phyloP scores from a whole-genome alignment of 2,888 invertebrate genomes.

The Ethmia dodecea region DNA sequence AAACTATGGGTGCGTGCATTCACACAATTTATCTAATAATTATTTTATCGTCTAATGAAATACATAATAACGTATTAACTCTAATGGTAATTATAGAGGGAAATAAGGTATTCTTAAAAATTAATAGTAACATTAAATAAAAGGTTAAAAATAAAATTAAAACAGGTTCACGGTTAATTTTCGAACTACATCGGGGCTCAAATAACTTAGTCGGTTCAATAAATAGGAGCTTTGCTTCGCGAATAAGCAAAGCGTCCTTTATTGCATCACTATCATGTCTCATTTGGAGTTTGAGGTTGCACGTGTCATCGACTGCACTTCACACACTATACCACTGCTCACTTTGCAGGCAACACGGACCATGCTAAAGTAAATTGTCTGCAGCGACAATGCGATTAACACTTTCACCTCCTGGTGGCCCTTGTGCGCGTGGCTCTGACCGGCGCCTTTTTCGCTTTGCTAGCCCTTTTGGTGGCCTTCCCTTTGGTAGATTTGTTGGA shows the following conservation, averaged over 20 bases:
- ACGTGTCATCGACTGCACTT: no score
- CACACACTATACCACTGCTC: no score
- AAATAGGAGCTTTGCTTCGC: constrained; percentile 19
- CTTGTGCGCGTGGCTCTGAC: constrained; percentile 43
- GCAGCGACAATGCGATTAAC: no score
- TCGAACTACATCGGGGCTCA: constrained; percentile 9
- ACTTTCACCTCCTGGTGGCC: constrained; percentile 49
- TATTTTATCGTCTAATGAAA: constrained; percentile 31
- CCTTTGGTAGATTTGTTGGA: constrained; percentile 36
- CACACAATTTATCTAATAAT: constrained; percentile 11
- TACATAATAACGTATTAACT: constrained; percentile 33
- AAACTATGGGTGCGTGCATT: constrained; percentile 1
- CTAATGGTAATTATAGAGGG: constrained; percentile 23
- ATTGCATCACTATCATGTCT: constrained; percentile 49
- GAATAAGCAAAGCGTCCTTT: constrained; percentile 45
- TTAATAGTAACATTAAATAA: constrained; percentile 73
- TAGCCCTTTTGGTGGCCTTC: constrained; percentile 16
- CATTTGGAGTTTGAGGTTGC: constrained; percentile 49
- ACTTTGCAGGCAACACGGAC: no score
- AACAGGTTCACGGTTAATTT: constrained; percentile 28
- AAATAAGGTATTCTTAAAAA: constrained; percentile 59
- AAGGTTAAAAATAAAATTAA: constrained; percentile 49
- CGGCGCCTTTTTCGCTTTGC: constrained; percentile 35
- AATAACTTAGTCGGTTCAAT: constrained; percentile 43
- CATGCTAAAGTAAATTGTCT: no score